Base-by-base conservation (phyloP, 2,888 invertebrate species). In the Orchesella flavescens region DNA sequence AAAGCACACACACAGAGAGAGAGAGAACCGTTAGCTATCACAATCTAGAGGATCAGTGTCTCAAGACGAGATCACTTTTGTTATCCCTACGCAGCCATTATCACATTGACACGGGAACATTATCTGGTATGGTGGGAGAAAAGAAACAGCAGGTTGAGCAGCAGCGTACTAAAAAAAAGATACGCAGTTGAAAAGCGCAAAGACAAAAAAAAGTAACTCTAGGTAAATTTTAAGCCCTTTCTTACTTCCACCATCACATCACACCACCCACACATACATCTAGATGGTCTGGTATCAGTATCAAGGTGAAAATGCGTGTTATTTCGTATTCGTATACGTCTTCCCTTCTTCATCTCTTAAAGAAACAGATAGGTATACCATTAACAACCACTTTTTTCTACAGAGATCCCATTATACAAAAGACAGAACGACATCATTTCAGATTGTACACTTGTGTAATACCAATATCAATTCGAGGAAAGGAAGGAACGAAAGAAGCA, bases 21-120 rank as follows among this genome's bases (percentile, higher is more conserved):
- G 57, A 3, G 57, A 57, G n/a, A 57, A 63, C 13, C 34, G 19
- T 73, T 19, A 59, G 24, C 61, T 46, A 63, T 73, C 63, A 23
- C 57, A 43, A 74, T 66, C 34, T 74, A 34, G 19, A 75, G 61
- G 75, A 72, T 75, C 75, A 68, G 43, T 72, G 71, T 72, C 72
- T 61, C 19, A 72, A 65, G 57, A 68, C 73, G 65, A 74, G 63
- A 72, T 73, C 79, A 65, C 66, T 72, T 82, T 63, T 61, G 65
- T 61, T 72, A 83, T 63, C 83, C 83, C 83, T 71, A 71, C 71
- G 71, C 76, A 63, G 63, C 83, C 71, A 69, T 83, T 83, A 83
- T 76, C 83, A 83, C 76, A 59, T 77, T 75, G 75, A 82, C 82
- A 82, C 79, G 71, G 55, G 79, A 79, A 79, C 79, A 72, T 79